phyloP scores from a whole-genome alignment of 2,113 vertebrate genomes.

The Glaucidium brasilianum region DNA sequence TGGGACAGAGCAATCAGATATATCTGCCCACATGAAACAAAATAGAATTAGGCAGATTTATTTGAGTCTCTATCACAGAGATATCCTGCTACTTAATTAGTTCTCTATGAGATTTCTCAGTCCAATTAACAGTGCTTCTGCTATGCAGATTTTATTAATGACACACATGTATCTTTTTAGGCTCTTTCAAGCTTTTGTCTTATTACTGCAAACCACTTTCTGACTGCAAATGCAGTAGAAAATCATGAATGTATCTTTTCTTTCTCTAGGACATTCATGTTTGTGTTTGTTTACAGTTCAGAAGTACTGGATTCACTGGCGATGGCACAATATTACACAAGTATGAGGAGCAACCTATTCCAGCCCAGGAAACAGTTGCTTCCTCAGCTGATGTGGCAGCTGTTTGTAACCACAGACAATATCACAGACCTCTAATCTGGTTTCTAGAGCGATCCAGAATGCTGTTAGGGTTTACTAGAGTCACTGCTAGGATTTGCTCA shows the following conservation, averaged over 20 bases:
- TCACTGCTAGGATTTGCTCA: neutral
- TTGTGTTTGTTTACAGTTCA: neutral
- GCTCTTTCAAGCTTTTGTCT: neutral
- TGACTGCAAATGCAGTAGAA: neutral
- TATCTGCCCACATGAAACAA: neutral
- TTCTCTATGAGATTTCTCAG: neutral
- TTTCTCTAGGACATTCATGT: neutral
- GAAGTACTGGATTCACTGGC: neutral
- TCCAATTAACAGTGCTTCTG: neutral
- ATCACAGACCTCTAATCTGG: neutral
- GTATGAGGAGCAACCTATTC: neutral
- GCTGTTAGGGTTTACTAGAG: rapidly evolving
- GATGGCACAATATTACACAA: neutral
- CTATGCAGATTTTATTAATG: neutral
- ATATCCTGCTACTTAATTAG: neutral
- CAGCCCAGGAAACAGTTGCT: neutral
- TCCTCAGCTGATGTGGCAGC: neutral
- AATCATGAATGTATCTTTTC: neutral
- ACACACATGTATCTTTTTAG: neutral
- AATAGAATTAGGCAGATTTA: neutral
- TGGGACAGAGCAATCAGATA: neutral
- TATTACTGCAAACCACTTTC: neutral
- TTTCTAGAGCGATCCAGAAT: neutral
- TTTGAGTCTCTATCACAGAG: neutral
- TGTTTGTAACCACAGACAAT: neutral